Percentiles rank a stretch among this genome's conserved stretches.
These are phyloP conservation scores for Hartigia nigra DNA, from an alignment of 2,888 invertebrate species.

Conservation along the genomic window DNA sequence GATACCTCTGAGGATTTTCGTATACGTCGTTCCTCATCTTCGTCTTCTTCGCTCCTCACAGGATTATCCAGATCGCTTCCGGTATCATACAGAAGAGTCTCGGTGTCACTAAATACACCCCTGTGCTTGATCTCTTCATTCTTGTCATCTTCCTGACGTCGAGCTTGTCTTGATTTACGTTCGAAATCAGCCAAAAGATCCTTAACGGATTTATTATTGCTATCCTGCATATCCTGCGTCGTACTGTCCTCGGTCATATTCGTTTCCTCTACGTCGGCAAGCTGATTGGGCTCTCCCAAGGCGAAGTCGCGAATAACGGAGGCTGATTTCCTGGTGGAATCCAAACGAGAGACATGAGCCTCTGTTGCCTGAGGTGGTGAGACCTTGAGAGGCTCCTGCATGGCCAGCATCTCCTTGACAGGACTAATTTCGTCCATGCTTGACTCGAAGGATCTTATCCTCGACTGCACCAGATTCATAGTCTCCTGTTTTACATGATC, in stretches of 20 bases:
- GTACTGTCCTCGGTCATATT: slow-evolving; percentile 23
- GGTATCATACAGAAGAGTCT: slow-evolving; percentile 66
- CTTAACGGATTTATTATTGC: slow-evolving; percentile 63
- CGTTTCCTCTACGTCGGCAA: background rate
- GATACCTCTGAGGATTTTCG: slow-evolving; percentile 32
- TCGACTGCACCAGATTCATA: slow-evolving; percentile 51
- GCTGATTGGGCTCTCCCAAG: slow-evolving; percentile 35
- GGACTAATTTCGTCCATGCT: slow-evolving; percentile 41
- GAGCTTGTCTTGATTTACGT: slow-evolving; percentile 60
- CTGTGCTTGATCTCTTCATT: slow-evolving; percentile 55
- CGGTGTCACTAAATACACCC: slow-evolving; percentile 66
- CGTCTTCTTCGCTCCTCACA: slow-evolving; percentile 48
- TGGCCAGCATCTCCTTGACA: slow-evolving; percentile 49
- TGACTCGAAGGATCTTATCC: slow-evolving; percentile 58
- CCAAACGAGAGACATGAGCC: slow-evolving; percentile 62
- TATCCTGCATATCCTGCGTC: slow-evolving; percentile 37
- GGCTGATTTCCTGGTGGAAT: slow-evolving; percentile 37
- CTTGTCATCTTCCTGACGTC: slow-evolving; percentile 45
- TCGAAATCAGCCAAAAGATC: slow-evolving; percentile 67
- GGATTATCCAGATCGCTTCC: slow-evolving; percentile 62
- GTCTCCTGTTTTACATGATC: slow-evolving; percentile 23
- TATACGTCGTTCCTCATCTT: slow-evolving; percentile 36
- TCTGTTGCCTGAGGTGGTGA: slow-evolving; percentile 62
- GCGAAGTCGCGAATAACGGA: slow-evolving; percentile 49
- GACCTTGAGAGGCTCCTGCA: slow-evolving; percentile 65